Evolutionary conservation across 2,888 invertebrate species (phyloP), one percentile per base, ranked within the genome.

Genomic region (Noctua pronuba): DNA sequence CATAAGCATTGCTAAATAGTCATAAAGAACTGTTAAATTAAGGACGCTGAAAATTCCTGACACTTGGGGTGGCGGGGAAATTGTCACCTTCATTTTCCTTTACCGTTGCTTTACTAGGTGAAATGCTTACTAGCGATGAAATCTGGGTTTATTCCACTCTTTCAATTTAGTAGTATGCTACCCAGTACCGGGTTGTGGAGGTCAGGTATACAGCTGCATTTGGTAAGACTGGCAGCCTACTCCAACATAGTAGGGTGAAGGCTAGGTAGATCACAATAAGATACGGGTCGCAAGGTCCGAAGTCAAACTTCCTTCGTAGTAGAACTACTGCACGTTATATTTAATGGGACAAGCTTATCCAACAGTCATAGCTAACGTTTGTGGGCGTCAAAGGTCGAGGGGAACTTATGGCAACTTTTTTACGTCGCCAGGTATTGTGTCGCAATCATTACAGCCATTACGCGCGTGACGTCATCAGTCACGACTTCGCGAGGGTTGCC

Each of bases 331-430:
- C 49, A 52, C 41, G 13, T 38, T 66, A 18, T 5, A 38, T 55
- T 55, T 5, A 13, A 21, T 68, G 46, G n/a, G 18, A 21, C 60
- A 38, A 41, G 62, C 31, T 71, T 69, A 46, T 64, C 52, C 44
- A n/a, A 55, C 38, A 35, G 49, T 41, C 69, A 49, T 35, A 46
- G 55, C 66, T 10, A 49, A 18, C 16, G 46, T 28, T 41, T 60
- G 46, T 75, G 70, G 70, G 66, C 28, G 66, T 13, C 28, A 49
- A 68, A 81, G 72, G 68, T 69, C 73, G 75, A 73, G 55, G 70
- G 44, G 28, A 55, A 71, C 35, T 74, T 35, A n/a, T 60, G 67
- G 58, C 24, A 62, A 55, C 31, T 69, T 66, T 35, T 58, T 52
- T 31, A 69, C 60, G 46, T 60, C 52, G 65, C 13, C 52, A 69